A percentile compares a stretch with the other conserved stretches of the same genome.
phyloP scores from a whole-genome alignment of 2,797 vertebrate genomes.

The Hephaestus fuliginosus region DNA sequence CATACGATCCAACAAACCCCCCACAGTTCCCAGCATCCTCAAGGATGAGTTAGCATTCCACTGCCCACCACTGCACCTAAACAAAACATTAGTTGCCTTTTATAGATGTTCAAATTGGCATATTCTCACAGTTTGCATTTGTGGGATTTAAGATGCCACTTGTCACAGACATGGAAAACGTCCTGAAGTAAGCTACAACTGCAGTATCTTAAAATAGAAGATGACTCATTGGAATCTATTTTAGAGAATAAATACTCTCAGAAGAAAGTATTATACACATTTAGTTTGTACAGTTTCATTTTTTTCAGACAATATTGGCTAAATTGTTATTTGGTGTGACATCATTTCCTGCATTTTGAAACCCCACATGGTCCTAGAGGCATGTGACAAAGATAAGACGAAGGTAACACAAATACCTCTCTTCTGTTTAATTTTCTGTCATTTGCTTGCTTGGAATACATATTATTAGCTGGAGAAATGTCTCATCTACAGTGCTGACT shows the following conservation, averaged over 20 bases:
- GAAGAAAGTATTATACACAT: not conserved
- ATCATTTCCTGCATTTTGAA: not conserved
- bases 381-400: not conserved
- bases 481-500: slow-evolving; percentile 8
- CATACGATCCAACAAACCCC: slow-evolving; percentile 7
- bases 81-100: not conserved
- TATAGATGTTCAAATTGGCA: not conserved
- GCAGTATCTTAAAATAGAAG: not conserved
- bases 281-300: not conserved
- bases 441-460: slow-evolving; percentile 2
- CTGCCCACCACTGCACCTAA: not conserved
- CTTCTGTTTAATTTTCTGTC: slow-evolving; percentile 9
- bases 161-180: not conserved
- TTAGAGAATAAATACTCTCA: not conserved
- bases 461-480: not conserved
- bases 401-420: not conserved
- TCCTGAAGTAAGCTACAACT: not conserved
- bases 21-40: not conserved
- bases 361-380: not conserved
- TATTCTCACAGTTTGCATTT: not conserved
- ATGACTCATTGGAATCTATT: not conserved
- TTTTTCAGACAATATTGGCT: not conserved
- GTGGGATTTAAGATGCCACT: slow-evolving; percentile 1
- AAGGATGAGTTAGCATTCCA: not conserved
- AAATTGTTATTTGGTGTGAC: slow-evolving; percentile 1